A percentile compares a stretch with the other conserved stretches of the same genome.
Evolutionary conservation across 2,888 invertebrate species (phyloP).

Genomic region (Hydrotaea diabolus): DNA sequence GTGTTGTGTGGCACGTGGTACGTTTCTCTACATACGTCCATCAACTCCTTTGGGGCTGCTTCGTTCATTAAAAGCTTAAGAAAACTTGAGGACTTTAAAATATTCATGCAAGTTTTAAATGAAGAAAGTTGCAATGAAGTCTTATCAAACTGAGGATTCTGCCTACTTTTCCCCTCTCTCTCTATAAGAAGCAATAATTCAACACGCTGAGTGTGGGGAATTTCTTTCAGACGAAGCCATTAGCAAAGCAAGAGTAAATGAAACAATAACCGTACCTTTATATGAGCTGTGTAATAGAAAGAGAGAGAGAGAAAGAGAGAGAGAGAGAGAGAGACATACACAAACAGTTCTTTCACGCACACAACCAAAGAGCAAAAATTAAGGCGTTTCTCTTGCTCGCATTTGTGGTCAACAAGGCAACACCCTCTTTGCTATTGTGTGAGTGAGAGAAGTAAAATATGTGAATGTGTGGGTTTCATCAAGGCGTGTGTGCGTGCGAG

Average conservation of each 20-base stretch:
- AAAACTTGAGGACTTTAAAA: constrained; percentile 40
- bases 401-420: neutral
- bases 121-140: neutral
- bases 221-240: constrained; percentile 26
- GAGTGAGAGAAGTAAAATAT: neutral
- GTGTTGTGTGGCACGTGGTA: constrained; percentile 5
- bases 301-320: too few relatives aligned
- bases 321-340: too few relatives aligned
- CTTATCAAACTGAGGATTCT: neutral
- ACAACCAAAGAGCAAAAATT: neutral
- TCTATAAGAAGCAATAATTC: neutral
- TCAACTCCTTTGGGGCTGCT: neutral
- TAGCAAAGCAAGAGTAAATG: too few relatives aligned
- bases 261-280: too few relatives aligned
- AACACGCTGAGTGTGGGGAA: constrained; percentile 45
- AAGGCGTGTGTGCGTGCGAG: too few relatives aligned
- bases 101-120: neutral
- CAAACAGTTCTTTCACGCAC: neutral
- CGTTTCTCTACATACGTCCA: too few relatives aligned
- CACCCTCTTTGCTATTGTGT: constrained; percentile 40
- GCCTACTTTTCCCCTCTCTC: neutral
- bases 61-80: constrained; percentile 58
- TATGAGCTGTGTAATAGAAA: too few relatives aligned
- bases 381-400: constrained; percentile 12
- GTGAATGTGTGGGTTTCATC: too few relatives aligned